Conservation (phyloP, 2,888 invertebrate species). For the Eremobia ochroleuca region DNA sequence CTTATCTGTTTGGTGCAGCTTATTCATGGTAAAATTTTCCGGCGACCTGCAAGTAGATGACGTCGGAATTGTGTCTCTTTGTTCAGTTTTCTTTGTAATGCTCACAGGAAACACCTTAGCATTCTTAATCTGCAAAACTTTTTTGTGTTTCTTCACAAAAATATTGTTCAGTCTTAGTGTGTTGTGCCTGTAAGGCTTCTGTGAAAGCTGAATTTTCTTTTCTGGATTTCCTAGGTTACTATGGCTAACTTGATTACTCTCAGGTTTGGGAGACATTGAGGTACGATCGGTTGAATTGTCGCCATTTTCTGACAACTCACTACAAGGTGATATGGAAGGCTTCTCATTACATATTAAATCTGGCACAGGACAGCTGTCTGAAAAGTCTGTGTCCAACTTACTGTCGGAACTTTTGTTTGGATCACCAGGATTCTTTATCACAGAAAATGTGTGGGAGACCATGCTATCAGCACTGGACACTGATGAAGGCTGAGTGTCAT, state of each 20-base stretch:
- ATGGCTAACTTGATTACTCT: slow-evolving; percentile 67
- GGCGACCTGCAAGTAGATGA: slow-evolving; percentile 79
- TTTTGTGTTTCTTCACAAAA: slow-evolving; percentile 87
- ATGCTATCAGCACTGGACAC: slow-evolving; percentile 76
- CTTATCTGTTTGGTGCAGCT: slow-evolving; percentile 73
- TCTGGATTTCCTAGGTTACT: slow-evolving; percentile 70
- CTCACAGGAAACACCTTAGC: slow-evolving; percentile 71
- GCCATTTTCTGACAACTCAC: slow-evolving; percentile 87
- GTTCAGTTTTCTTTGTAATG: slow-evolving; percentile 63
- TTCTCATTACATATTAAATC: slow-evolving; percentile 90
- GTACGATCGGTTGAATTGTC: slow-evolving; percentile 84
- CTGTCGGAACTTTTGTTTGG: slow-evolving; percentile 77
- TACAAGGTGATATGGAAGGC: slow-evolving; percentile 89
- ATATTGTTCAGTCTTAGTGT: slow-evolving; percentile 85
- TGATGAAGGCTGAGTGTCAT: slow-evolving; percentile 78
- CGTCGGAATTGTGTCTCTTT: slow-evolving; percentile 75
- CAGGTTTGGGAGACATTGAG: slow-evolving; percentile 78
- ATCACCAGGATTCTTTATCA: slow-evolving; percentile 87
- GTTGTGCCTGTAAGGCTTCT: slow-evolving; percentile 76
- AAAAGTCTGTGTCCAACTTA: slow-evolving; percentile 85
- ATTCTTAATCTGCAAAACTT: slow-evolving; percentile 87
- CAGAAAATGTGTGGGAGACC: slow-evolving; percentile 84
- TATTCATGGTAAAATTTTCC: slow-evolving; percentile 82
- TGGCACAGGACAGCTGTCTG: slow-evolving; percentile 87
- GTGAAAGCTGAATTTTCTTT: slow-evolving; percentile 71